Base-by-base conservation (phyloP, 2,888 invertebrate genomes). In the Eupsilia transversa region DNA sequence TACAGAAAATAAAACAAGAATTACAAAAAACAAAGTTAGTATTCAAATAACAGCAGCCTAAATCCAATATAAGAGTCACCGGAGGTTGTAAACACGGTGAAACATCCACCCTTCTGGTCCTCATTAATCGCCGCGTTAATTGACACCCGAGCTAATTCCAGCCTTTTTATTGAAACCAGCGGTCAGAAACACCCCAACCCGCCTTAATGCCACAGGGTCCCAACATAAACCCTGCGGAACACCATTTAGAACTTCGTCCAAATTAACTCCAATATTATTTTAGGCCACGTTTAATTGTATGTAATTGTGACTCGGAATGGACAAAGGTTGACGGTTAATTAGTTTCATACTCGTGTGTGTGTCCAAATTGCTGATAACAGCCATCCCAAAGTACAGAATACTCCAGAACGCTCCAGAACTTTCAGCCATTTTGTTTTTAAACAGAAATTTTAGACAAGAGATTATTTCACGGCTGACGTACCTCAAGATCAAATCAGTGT, bases 211-310 rank as follows among this genome's bases (percentile, higher is more conserved):
- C 75, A 78, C 79, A 72, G 69, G 79, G 79, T 74, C 87, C 83
- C 67, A 65, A 78, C 76, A 84, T 88, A 87, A 89, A 86, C 83
- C 82, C 81, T 56, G 68, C 69, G 79, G 76, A 79, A 82, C 81
- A 79, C 80, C 82, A 86, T 86, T 81, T 72, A 81, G 85, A 89
- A 90, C 89, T 89, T 89, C 89, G 89, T 87, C 86, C 74, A 86
- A 86, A 88, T 90, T 88, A 88, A 85, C 87, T 84, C 80, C 87
- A 88, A 92, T 92, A 92, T 92, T 92, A 91, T 92, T 91, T 91
- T 90, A 91, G 91, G 90, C 82, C 80, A 80, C 86, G 86, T 90
- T 90, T 90, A 91, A 90, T 89, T 89, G 88, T 86, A 83, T 87
- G 88, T 90, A 90, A 89, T 91, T 90, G 89, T 86, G 87, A 89